Conservation (phyloP, 2,113 vertebrate species). For the Himantopus leucocephalus region DNA sequence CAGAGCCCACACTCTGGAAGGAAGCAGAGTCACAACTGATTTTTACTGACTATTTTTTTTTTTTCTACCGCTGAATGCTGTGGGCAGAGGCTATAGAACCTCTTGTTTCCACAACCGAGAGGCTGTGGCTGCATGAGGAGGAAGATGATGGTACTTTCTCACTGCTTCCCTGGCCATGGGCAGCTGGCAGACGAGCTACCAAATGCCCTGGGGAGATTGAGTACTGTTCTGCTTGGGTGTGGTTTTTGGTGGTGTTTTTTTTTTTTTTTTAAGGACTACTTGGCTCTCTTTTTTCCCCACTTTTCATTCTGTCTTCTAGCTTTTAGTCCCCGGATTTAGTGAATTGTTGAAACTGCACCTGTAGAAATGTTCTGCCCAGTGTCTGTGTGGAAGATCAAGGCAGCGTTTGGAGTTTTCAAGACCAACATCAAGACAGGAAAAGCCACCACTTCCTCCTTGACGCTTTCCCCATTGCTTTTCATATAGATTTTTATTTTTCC, state of each 20-base stretch:
- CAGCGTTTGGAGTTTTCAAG: not conserved
- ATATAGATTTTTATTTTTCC: not conserved
- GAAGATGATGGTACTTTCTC: not conserved
- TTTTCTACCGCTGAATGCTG: not conserved
- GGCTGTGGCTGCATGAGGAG: not conserved
- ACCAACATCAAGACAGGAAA: not conserved
- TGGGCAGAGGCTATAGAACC: not conserved
- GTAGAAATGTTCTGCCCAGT: not conserved
- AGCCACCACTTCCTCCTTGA: not conserved
- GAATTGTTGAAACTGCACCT: not conserved
- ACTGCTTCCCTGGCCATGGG: not conserved
- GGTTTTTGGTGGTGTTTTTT: too few species aligned
- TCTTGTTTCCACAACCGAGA: not conserved
- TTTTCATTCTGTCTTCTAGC: not conserved
- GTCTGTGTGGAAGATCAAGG: not conserved
- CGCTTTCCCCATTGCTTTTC: not conserved
- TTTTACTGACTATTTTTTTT: not conserved
- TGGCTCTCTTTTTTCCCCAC: fast-evolving
- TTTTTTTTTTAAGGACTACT: not conserved
- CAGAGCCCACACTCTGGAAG: not conserved
- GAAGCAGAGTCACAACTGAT: not conserved
- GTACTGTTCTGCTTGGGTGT: not conserved
- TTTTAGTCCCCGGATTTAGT: not conserved
- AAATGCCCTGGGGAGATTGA: not conserved
- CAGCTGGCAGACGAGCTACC: not conserved